Evolutionary conservation across 2,797 vertebrate species (phyloP), one percentile per base, ranked within the genome.

Genomic region (Salarias fasciatus): DNA sequence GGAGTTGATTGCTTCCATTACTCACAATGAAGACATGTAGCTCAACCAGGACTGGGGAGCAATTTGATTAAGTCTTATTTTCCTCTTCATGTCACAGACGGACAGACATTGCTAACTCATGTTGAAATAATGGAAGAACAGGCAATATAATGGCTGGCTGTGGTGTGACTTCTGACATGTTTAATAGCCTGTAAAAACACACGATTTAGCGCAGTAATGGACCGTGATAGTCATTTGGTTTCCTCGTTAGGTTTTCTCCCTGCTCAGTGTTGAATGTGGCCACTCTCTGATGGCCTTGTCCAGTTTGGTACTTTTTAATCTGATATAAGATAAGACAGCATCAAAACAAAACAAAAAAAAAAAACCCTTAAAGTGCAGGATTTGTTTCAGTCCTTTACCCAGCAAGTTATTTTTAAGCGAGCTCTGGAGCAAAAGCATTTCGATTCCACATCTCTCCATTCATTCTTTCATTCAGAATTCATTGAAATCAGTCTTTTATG

Each of bases 181-280:
- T 80, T 54, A 76, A 58, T 49, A 41, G 40, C 38, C 55, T 31
- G 50, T 76, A 67, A 77, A 77, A 79, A 72, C 50, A 60, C 13
- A 60, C 42, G 33, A 63, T 59, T 82, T 53, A 73, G 65, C 48
- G 53, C 0, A 0, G 44, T 68, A 82, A 70, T 13, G 46, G 65
- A 55, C 78, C 53, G 51, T 64, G 7, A 36, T 5, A 40, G 47
- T 28, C 69, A 63, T 80, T 84, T 68, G 63, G 54, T 82, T 67
- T 71, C 40, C 35, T 65, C 67, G 63, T 80, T 61, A 67, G 9
- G 14, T 44, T 63, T 55, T 12, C 29, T 51, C 40, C 49, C 56
- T 35, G 37, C 52, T 58, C 48, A 56, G 11, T 38, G 43, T 24
- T 56, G 62, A 43, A 51, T 48, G 24, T 29, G 35, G 35, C 11